These are phyloP conservation scores for Lasioglossum villosulum DNA, from an alignment of 2,888 invertebrate genomes.

Conservation along the genomic window DNA sequence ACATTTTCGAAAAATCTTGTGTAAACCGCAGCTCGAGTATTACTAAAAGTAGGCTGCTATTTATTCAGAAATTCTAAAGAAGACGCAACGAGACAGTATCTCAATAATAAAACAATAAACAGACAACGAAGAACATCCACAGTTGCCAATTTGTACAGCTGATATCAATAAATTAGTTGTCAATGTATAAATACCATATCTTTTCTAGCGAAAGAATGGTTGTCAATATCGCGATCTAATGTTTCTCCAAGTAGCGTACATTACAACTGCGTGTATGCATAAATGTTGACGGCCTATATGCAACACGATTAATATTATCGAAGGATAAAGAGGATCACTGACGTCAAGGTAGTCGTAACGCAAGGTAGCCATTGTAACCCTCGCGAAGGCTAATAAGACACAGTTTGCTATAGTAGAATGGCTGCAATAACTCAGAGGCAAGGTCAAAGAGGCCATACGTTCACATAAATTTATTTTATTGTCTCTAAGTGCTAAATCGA, in stretches of 20 bases:
- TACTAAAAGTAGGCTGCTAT: background rate
- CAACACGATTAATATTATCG: background rate
- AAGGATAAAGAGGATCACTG: slow-evolving; percentile 7
- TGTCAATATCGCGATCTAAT: background rate
- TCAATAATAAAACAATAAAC: background rate
- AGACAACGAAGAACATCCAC: background rate
- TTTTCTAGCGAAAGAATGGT: background rate
- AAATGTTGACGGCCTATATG: background rate
- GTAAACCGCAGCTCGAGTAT: background rate
- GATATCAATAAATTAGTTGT: background rate
- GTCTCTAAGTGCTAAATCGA: slow-evolving; percentile 8
- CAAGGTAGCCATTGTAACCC: background rate
- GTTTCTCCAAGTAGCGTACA: background rate
- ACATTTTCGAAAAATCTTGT: background rate
- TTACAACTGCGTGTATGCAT: background rate
- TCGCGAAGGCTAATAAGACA: background rate
- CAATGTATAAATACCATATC: background rate
- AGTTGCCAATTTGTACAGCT: background rate
- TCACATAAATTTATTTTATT: slow-evolving; percentile 12
- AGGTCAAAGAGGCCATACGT: background rate
- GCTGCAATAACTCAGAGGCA: slow-evolving; percentile 13
- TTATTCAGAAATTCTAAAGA: background rate
- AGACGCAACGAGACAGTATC: no score
- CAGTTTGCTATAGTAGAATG: background rate
- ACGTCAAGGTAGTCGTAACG: slow-evolving; percentile 3